phyloP scores from a whole-genome alignment of 2,113 vertebrate genomes.

The Trogon melanurus region DNA sequence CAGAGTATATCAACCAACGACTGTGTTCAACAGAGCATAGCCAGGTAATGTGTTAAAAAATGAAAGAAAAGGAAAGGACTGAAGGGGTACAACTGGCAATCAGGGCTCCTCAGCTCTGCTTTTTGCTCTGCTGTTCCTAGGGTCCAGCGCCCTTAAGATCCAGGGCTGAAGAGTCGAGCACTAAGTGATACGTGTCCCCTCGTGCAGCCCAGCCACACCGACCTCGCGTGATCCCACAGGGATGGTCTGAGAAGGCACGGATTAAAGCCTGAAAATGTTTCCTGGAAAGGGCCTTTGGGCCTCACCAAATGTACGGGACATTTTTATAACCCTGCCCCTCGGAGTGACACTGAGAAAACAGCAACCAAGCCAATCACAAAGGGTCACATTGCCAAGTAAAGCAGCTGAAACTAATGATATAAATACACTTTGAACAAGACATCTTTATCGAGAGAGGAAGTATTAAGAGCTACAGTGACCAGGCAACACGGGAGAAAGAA shows the following conservation, averaged over 20 bases:
- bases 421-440: conserved; percentile 53
- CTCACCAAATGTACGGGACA: not conserved
- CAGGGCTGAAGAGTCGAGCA: not conserved
- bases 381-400: conserved; percentile 18
- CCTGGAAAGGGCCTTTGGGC: not conserved
- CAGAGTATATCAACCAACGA: accelerated
- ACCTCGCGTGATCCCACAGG: not conserved
- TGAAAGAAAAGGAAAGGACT: not conserved
- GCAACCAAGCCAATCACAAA: not conserved
- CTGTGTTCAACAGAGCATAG: not conserved
- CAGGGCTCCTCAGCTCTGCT: not conserved
- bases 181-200: accelerated
- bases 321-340: not conserved
- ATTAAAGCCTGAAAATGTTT: not conserved
- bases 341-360: not conserved
- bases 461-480: conserved; percentile 42
- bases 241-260: not conserved
- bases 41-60: not conserved
- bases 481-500: conserved; percentile 5
- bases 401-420: conserved; percentile 29
- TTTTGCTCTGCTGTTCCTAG: not conserved
- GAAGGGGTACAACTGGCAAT: accelerated
- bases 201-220: accelerated
- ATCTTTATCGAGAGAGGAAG: conserved; percentile 60
- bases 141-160: not conserved